phyloP scores from a whole-genome alignment of 2,888 invertebrate species.

The Julus scanicus region DNA sequence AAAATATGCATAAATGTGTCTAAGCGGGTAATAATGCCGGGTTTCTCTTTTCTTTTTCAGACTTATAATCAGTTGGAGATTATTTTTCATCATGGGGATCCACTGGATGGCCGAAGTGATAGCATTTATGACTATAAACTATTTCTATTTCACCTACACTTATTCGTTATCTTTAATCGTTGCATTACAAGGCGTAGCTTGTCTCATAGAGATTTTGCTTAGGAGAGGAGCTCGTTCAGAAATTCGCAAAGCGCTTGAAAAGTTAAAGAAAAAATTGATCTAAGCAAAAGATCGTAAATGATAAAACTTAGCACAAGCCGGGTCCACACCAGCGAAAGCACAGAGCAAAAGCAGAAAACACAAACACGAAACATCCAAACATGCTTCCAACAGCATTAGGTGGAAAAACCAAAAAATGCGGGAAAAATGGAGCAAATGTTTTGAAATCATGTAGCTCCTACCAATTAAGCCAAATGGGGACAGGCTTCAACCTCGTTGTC shows the following conservation, averaged over 20 bases:
- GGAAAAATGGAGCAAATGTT: too few species aligned
- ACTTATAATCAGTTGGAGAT: background rate
- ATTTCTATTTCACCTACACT: background rate
- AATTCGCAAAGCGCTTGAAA: background rate
- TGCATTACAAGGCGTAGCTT: slow-evolving; percentile 31
- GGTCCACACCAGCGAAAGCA: too few species aligned
- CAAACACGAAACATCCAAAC: too few species aligned
- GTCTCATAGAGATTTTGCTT: background rate
- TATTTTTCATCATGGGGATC: slow-evolving; percentile 31
- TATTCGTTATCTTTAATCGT: background rate
- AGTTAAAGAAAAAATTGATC: background rate
- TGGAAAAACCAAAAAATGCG: too few species aligned
- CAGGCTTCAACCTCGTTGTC: too few species aligned
- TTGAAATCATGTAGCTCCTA: too few species aligned
- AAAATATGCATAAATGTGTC: background rate
- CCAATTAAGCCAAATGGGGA: too few species aligned
- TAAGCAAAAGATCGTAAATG: too few species aligned
- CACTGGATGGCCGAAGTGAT: background rate
- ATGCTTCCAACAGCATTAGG: too few species aligned
- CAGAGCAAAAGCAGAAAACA: too few species aligned
- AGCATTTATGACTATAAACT: background rate
- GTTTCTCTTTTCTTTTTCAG: background rate
- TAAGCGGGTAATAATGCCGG: background rate
- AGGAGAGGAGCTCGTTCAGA: background rate
- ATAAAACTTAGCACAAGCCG: too few species aligned